Evolutionary conservation across 2,888 invertebrate species (phyloP), one percentile per base, ranked within the genome.

Genomic region (Candidula unifasciata): DNA sequence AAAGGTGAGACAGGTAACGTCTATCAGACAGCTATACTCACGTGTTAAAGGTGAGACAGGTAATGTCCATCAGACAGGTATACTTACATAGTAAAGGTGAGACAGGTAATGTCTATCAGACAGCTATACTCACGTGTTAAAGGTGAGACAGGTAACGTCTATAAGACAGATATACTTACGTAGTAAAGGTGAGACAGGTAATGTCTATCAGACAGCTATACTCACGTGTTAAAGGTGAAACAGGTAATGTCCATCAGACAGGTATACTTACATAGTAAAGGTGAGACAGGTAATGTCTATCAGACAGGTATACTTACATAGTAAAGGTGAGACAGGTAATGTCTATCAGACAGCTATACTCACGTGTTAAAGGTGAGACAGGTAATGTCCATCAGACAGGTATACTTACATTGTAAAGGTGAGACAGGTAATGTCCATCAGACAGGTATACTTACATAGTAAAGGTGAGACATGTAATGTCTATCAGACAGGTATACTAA

Each of bases 361-460:
- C 44, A 44, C 44, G 10, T 44, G 3, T 6, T 44, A 44, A 44
- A 44, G 44, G 44, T 44, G 44, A 44, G 44, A 44, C 44, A 44
- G n/a, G n/a, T n/a, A n/a, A 3, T 44, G 44, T 44, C 44, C 10
- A 10, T 10, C 44, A 44, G 44, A 10, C 44, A 44, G 44, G 44
- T 44, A 44, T 44, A 44, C 44, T 44, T 10, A 44, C 10, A 10
- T 44, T 35, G 71, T 37, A 37, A 68, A 33, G 33, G 68, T 33
- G 21, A 68, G 68, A 44, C 44, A n/a, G n/a, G n/a, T n/a, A 44
- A 64, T 27, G 64, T n/a, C n/a, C 16, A 16, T 13, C n/a, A n/a
- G 64, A 5, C n/a, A 27, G 27, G 27, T 27, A n/a, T 88, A n/a
- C 90, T 95, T 95, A 98, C 98, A 98, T 98, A 91, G 98, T 98